Evolutionary conservation across 2,888 invertebrate species (phyloP), one percentile per base, ranked within the genome.

Genomic region (Epinotia ramella): DNA sequence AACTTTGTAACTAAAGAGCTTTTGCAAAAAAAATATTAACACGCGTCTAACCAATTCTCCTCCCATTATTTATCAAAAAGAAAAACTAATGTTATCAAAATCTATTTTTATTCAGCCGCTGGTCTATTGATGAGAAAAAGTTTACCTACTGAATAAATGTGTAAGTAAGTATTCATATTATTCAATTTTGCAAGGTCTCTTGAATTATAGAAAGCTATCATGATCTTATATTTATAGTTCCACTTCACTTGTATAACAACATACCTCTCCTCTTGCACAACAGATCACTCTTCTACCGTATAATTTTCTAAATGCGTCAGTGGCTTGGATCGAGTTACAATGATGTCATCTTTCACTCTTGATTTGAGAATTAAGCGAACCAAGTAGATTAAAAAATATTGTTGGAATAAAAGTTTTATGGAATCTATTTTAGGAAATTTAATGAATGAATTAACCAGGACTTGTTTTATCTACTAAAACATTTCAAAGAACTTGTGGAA

Each of bases 301-400:
- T 57, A 40, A 40, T 67, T 44, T 59, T 24, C 46, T 46, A 46
- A 66, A 69, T 59, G 57, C 68, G 44, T 59, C n/a, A 59, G 59
- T 9, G 16, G 40, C 24, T 24, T 44, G 24, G 59, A 68, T 68
- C 57, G 11, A 68, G 40, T 68, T 59, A 69, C 59, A 69, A 16
- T 46, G 68, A 46, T 68, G 59, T 69, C 40, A 46, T 64, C 57
- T 74, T 46, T 20, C 16, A 57, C 57, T 62, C 70, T 46, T 60
- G 46, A 60, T 60, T 69, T 60, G 28, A 62, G 62, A 70, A 62
- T 70, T 49, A 70, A 33, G 62, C 1, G 11, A 28, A 49, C 49
- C 28, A 53, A 70, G 13, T 33, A 9, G 49, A 28, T 70, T 49
- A 49, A 13, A 53, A 49, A 62, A 62, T 46, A 69, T 69, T 49